phyloP scores from a whole-genome alignment of 1,140 invertebrate genomes.

The Tetragnatha versicolor region DNA sequence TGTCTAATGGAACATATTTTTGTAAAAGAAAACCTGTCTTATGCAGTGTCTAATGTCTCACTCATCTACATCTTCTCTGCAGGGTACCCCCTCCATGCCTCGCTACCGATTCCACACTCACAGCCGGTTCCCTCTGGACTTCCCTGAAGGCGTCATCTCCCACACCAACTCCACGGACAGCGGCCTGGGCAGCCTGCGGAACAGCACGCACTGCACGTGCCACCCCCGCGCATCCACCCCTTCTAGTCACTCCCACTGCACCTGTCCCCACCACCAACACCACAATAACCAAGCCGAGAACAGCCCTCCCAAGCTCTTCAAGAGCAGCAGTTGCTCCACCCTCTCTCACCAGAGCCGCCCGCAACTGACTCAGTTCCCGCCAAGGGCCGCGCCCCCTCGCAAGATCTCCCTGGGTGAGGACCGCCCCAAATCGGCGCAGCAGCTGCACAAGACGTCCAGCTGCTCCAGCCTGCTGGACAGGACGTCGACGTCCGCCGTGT shows the following conservation, averaged over 20 bases:
- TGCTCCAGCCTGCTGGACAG: conserved; percentile 39
- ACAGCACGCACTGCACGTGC: conserved; percentile 38
- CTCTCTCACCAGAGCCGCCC: conserved; percentile 41
- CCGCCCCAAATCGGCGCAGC: background rate
- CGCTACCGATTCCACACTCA: background rate
- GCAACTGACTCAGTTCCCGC: conserved; percentile 41
- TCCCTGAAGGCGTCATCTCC: background rate
- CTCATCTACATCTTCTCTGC: background rate
- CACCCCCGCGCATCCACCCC: background rate
- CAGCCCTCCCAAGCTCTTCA: conserved; percentile 21
- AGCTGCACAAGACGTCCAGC: conserved; percentile 43
- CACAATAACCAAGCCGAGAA: background rate
- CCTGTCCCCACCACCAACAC: background rate
- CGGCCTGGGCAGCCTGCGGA: conserved; percentile 22
- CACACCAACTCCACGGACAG: conserved; percentile 27
- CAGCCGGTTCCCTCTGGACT: conserved; percentile 2
- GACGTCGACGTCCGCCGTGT: conserved; percentile 10
- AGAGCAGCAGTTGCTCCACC: conserved; percentile 50
- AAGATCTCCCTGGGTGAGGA: background rate
- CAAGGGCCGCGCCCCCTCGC: conserved; percentile 1
- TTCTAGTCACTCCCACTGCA: conserved; percentile 45
- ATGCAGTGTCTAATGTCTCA: no score
- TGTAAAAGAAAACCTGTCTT: no score
- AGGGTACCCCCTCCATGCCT: background rate
- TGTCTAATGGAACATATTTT: no score